These are phyloP conservation scores for Drosophila pseudoananassae DNA, from an alignment of 1,140 invertebrate genomes.

Conservation along the genomic window DNA sequence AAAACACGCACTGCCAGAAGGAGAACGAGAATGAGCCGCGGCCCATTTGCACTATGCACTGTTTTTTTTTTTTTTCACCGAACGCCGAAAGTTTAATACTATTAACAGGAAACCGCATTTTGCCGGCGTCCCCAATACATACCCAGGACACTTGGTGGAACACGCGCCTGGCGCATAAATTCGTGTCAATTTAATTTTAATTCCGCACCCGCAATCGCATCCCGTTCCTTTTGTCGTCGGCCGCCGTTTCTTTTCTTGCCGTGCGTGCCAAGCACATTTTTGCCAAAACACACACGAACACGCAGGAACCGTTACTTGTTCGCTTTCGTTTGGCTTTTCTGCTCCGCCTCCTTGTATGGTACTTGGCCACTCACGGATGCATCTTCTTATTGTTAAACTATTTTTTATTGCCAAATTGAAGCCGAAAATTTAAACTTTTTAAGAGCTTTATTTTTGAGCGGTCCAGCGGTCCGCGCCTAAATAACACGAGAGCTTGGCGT, in stretches of 20 bases:
- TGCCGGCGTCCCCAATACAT: conserved; percentile 40
- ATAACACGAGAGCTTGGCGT: neutral
- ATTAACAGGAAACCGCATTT: conserved; percentile 29
- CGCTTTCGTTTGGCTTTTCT: conserved; percentile 7
- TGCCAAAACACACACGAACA: conserved; percentile 50
- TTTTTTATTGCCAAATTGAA: conserved; percentile 12
- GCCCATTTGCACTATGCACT: conserved; percentile 23
- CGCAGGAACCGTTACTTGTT: conserved; percentile 69
- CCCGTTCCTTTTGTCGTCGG: conserved; percentile 35
- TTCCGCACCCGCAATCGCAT: conserved; percentile 52
- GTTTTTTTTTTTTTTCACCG: neutral
- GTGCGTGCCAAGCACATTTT: conserved; percentile 66
- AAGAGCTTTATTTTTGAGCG: neutral
- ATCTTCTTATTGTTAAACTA: conserved; percentile 31
- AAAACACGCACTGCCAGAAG: conserved; percentile 25
- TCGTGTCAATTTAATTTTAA: conserved; percentile 65
- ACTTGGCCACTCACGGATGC: conserved; percentile 15
- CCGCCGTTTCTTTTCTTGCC: conserved; percentile 34
- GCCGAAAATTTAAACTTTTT: neutral
- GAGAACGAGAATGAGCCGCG: conserved; percentile 22
- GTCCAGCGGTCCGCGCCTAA: neutral
- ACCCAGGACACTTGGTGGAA: conserved; percentile 39
- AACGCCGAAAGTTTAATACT: conserved; percentile 9
- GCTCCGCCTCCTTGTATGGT: conserved; percentile 21
- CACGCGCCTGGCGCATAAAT: conserved; percentile 70